Evolutionary conservation across 2,113 vertebrate genomes (phyloP).

Genomic region (Lontra canadensis): DNA sequence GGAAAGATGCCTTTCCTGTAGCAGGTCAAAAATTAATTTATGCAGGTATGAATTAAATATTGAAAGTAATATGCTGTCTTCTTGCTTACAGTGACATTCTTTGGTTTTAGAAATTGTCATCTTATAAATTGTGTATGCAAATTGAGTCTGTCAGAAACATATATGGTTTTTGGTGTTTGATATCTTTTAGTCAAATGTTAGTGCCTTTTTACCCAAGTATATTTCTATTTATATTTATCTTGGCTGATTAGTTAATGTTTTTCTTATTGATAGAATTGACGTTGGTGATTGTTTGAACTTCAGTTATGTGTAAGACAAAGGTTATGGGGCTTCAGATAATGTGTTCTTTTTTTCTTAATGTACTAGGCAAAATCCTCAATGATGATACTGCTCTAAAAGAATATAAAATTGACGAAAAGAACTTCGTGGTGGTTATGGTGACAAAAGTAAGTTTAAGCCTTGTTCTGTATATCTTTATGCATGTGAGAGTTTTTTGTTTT

Average conservation of each 20-base stretch:
- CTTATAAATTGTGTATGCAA: conserved; percentile 16
- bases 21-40: conserved; percentile 97
- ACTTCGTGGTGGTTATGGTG: conserved; percentile 99
- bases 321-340: conserved; percentile 41
- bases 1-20: conserved; percentile 94
- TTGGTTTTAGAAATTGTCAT: conserved; percentile 22
- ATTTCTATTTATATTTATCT: conserved; percentile 39
- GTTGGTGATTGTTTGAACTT: conserved; percentile 21
- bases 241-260: not conserved
- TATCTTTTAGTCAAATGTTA: not conserved
- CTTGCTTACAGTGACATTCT: not conserved
- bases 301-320: not conserved
- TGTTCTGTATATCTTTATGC: conserved; percentile 16
- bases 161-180: not conserved
- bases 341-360: conserved; percentile 62
- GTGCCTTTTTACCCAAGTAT: not conserved
- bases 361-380: conserved; percentile 95
- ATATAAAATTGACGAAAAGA: conserved; percentile 98
- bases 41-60: conserved; percentile 89
- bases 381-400: conserved; percentile 96
- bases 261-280: conserved; percentile 12
- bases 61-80: conserved; percentile 31
- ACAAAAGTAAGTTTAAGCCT: conserved; percentile 91
- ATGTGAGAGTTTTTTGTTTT: not conserved
- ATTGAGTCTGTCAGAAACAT: conserved; percentile 16